A percentile compares a stretch with the other conserved stretches of the same genome.
phyloP scores from a whole-genome alignment of 2,888 invertebrate genomes.

The Hypsopygia costalis region DNA sequence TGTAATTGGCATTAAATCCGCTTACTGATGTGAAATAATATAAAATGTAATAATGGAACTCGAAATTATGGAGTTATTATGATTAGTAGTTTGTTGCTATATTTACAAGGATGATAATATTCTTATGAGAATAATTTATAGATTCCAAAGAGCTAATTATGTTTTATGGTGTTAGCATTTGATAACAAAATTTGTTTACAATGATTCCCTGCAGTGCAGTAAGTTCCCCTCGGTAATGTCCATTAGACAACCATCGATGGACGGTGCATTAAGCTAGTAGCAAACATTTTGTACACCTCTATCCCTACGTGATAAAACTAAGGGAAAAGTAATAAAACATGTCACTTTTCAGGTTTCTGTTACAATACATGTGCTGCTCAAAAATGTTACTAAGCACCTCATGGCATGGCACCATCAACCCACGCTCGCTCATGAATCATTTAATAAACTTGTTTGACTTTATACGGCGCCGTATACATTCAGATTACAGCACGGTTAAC shows the following conservation, averaged over 20 bases:
- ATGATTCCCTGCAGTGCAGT: constrained; percentile 9
- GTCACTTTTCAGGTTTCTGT: too few relatives aligned
- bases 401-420: constrained; percentile 18
- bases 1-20: too few relatives aligned
- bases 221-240: constrained; percentile 42
- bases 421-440: constrained; percentile 34
- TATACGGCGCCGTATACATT: constrained; percentile 35
- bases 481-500: constrained; percentile 27
- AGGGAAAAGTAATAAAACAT: constrained; percentile 3
- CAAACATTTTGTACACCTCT: constrained; percentile 52
- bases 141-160: too few relatives aligned
- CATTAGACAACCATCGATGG: constrained; percentile 45
- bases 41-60: too few relatives aligned
- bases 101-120: too few relatives aligned
- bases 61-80: too few relatives aligned
- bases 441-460: constrained; percentile 36
- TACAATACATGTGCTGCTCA: too few relatives aligned
- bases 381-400: background rate
- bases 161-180: too few relatives aligned
- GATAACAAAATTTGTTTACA: constrained; percentile 12
- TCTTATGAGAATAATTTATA: too few relatives aligned
- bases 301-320: constrained; percentile 23
- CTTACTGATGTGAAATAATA: too few relatives aligned
- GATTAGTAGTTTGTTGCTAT: too few relatives aligned
- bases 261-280: constrained; percentile 68